Evolutionary conservation across 2,888 invertebrate species (phyloP).

Genomic region (Caenorhabditis afra): DNA sequence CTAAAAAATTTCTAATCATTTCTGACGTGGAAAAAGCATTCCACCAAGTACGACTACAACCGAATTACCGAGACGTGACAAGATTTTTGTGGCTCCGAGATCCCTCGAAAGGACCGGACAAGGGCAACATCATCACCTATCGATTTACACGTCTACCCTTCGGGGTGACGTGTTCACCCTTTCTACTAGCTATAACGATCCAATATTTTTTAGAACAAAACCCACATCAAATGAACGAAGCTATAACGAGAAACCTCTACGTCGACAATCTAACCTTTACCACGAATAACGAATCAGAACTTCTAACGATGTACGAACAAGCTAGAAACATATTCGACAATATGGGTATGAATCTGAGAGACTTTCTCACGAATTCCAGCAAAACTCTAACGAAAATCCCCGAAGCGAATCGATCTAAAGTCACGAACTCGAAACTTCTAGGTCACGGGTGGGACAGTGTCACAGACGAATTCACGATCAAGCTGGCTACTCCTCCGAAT

Average conservation of each 20-base stretch:
- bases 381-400: neutral
- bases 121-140: conserved; percentile 51
- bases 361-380: neutral
- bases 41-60: conserved; percentile 57
- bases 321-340: conserved; percentile 25
- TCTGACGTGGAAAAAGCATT: conserved; percentile 72
- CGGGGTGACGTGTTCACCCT: conserved; percentile 60
- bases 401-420: neutral
- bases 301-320: neutral
- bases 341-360: conserved; percentile 20
- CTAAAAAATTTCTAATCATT: conserved; percentile 17
- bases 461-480: conserved; percentile 16
- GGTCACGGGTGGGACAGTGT: conserved; percentile 46
- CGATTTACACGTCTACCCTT: conserved; percentile 66
- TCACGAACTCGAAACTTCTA: conserved; percentile 26
- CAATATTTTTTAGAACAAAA: neutral
- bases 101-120: neutral
- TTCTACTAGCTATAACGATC: conserved; percentile 57
- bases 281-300: conserved; percentile 14
- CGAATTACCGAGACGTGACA: conserved; percentile 55
- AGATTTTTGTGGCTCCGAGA: conserved; percentile 68
- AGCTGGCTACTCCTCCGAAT: neutral
- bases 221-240: neutral
- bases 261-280: conserved; percentile 50
- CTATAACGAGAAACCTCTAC: conserved; percentile 22